Evolutionary conservation across 2,797 vertebrate species (phyloP), one percentile per base, ranked within the genome.

Genomic region (Psittacula echo): DNA sequence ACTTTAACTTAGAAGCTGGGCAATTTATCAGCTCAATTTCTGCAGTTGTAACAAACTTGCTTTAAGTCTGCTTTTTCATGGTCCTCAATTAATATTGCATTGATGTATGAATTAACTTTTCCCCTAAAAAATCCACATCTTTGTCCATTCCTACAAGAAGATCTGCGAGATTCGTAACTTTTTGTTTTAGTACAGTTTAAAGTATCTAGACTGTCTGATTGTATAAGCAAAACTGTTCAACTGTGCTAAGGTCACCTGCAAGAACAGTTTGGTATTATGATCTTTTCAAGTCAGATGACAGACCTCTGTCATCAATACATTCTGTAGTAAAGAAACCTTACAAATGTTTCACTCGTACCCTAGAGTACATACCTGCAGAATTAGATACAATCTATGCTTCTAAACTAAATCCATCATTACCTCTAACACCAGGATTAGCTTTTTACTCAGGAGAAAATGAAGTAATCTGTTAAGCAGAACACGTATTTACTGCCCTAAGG

Each of bases 361-460:
- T 29, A 66, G n/a, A 71, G n/a, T 8, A 67, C 24, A 27, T 9
- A 50, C n/a, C 20, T 78, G 72, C 45, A 86, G 50, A 78, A 56
- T 60, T 34, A n/a, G 39, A 20, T 32, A 85, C 3, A 5, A 74
- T 41, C 73, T 84, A 1, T 10, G 34, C n/a, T 39, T 72, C 13
- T 18, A 66, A 91, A 0, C 58, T 50, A 89, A 85, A 81, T 21
- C 37, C 10, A 2, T 16, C 48, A 50, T 66, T 32, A 41, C 42
- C 44, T 86, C 70, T 22, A 84, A 60, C 14, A 23, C 5, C 74
- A 50, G 67, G 41, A 89, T 76, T 61, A 84, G 47, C 54, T 86
- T 48, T 94, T 84, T n/a, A 77, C 45, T 64, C 72, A 53, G 60
- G 42, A 93, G 80, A 83, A 94, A 74, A 93, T 80, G 66, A 91